Conservation (phyloP, 2,888 invertebrate species). For the Ectemnius cavifrons region DNA sequence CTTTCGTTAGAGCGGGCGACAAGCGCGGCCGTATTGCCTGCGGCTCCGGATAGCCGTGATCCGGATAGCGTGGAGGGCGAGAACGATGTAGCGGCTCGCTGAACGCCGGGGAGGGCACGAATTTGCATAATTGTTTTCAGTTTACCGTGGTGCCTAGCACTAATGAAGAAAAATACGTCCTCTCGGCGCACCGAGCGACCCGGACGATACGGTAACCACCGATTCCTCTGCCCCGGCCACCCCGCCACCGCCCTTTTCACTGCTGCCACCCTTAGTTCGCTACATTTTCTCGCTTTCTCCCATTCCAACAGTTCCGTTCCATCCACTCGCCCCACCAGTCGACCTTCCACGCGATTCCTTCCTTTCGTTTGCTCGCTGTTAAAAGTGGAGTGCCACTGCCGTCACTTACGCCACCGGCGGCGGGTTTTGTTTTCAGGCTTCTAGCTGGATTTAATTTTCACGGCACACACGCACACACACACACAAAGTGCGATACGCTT, state of each 20-base stretch:
- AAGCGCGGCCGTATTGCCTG: constrained; percentile 10
- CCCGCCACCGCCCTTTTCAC: neutral
- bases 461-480: too few relatives aligned
- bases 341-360: neutral
- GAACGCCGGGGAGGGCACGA: constrained; percentile 46
- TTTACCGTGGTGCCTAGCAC: constrained; percentile 60
- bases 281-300: neutral
- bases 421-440: constrained; percentile 1
- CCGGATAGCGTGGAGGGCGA: constrained; percentile 12
- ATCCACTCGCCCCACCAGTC: neutral
- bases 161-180: constrained; percentile 72
- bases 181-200: constrained; percentile 37
- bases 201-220: constrained; percentile 48
- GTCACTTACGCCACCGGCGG: neutral
- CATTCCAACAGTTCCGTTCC: neutral
- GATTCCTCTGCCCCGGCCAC: neutral
- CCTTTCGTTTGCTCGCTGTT: neutral
- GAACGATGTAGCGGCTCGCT: constrained; percentile 13
- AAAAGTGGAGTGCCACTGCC: constrained; percentile 6
- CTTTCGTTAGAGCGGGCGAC: constrained; percentile 9
- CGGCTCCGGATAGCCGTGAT: constrained; percentile 25
- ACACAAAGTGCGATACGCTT: neutral
- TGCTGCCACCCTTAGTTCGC: neutral
- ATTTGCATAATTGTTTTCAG: constrained; percentile 74
- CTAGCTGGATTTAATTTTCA: neutral